phyloP scores from a whole-genome alignment of 2,113 vertebrate genomes.

The Gambusia holbrooki region DNA sequence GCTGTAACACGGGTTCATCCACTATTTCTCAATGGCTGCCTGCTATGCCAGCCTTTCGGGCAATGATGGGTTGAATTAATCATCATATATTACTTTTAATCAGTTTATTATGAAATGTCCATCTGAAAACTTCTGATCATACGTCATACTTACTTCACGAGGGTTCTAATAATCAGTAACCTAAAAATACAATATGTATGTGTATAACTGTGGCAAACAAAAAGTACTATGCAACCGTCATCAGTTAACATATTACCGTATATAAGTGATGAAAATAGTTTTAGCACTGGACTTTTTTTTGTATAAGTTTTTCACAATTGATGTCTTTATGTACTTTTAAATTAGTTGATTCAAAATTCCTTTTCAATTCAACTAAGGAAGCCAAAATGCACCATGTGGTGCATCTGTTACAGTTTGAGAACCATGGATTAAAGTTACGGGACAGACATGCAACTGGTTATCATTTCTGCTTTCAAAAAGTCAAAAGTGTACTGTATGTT shows the following conservation, averaged over 20 bases:
- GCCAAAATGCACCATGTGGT: not conserved
- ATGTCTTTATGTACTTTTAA: not conserved
- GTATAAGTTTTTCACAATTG: not conserved
- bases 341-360: not conserved
- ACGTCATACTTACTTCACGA: not conserved
- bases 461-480: no score
- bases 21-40: not conserved
- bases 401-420: no score
- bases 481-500: not conserved
- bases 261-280: not conserved
- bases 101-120: not conserved
- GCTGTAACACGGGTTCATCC: not conserved
- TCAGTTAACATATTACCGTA: not conserved
- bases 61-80: not conserved
- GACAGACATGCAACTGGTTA: no score
- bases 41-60: not conserved
- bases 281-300: not conserved
- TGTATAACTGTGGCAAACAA: no score
- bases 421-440: no score
- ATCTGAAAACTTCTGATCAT: no score
- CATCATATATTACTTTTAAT: not conserved
- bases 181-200: no score
- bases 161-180: no score
- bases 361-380: not conserved
- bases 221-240: not conserved